A percentile compares a stretch with the other conserved stretches of the same genome.
Evolutionary conservation across 2,888 invertebrate genomes (phyloP).

Genomic region (Nowickia ferox): DNA sequence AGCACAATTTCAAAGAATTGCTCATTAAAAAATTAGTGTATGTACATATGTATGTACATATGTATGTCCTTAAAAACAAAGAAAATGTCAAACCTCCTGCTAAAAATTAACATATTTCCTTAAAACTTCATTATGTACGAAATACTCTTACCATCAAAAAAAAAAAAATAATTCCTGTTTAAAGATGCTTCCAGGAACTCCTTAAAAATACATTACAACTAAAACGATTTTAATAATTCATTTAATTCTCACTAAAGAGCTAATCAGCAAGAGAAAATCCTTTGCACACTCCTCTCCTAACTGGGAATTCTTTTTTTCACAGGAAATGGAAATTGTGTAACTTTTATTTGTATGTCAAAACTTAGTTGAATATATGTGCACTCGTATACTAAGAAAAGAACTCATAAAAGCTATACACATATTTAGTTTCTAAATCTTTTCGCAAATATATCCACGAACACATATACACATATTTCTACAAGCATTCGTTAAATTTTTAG

Average conservation of each 20-base stretch:
- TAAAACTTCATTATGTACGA: too few relatives aligned
- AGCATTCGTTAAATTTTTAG: conserved; percentile 28
- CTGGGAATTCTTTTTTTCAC: neutral
- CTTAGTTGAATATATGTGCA: neutral
- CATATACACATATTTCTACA: neutral
- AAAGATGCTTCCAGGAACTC: too few relatives aligned
- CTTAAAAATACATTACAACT: neutral
- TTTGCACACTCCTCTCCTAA: neutral
- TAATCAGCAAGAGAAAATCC: neutral
- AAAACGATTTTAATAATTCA: neutral
- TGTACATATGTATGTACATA: too few relatives aligned
- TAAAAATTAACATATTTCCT: too few relatives aligned
- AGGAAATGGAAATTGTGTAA: conserved; percentile 48
- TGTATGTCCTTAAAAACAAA: too few relatives aligned
- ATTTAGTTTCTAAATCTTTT: conserved; percentile 43
- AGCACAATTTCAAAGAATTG: too few relatives aligned
- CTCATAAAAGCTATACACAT: neutral
- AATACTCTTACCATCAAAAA: too few relatives aligned
- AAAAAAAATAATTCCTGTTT: too few relatives aligned
- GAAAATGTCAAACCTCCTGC: too few relatives aligned
- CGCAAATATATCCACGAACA: neutral
- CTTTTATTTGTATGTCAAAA: conserved; percentile 39
- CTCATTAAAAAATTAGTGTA: too few relatives aligned
- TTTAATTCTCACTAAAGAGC: neutral
- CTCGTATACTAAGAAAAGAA: neutral